Evolutionary conservation across 2,797 vertebrate genomes (phyloP), one percentile per base, ranked within the genome.

Genomic region (Sus cebifrons): DNA sequence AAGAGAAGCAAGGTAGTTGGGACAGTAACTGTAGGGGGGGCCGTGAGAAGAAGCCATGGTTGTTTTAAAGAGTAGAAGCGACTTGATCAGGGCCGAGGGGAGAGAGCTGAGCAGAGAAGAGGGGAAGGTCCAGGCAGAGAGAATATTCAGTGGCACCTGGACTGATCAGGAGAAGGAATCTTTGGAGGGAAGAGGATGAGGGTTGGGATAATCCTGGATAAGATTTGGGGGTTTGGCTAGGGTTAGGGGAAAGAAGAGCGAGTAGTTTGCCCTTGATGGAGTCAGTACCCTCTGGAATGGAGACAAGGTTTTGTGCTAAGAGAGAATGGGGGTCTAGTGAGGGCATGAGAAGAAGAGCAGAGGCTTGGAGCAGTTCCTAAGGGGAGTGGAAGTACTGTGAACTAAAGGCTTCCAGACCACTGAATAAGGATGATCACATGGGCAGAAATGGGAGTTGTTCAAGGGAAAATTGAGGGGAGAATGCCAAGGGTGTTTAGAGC

Each of bases 1-100:
- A 85, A 56, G 54, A 77, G 65, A 86, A 86, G n/a, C 68, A 71
- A 62, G n/a, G 27, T 4, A 1, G 2, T 44, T 82, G 40, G n/a
- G 13, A 13, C 12, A n/a, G 11, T 14, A 81, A 73, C 73, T 23
- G 3, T 2, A 8, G 23, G 64, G 21, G 32, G 16, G 14, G 36
- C 36, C 23, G n/a, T 52, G 81, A 86, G 40, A 21, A 78, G 32
- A 75, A 75, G 58, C 6, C 0, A 44, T 11, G 21, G 77, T 67
- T 52, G n/a, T 82, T 73, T 70, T 86, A 52, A 77, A 87, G 91
- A 89, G 75, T 16, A 5, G n/a, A 79, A 62, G 86, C 87, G 92
- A 86, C 64, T 12, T 32, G 17, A 40, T 40, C 44, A 40, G 49
- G 62, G 20, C 70, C n/a, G 64, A 86, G 21, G 32, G 16, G 13